Evolutionary conservation across 2,888 invertebrate species (phyloP), one percentile per base, ranked within the genome.

Genomic region (Agrochola circellaris): DNA sequence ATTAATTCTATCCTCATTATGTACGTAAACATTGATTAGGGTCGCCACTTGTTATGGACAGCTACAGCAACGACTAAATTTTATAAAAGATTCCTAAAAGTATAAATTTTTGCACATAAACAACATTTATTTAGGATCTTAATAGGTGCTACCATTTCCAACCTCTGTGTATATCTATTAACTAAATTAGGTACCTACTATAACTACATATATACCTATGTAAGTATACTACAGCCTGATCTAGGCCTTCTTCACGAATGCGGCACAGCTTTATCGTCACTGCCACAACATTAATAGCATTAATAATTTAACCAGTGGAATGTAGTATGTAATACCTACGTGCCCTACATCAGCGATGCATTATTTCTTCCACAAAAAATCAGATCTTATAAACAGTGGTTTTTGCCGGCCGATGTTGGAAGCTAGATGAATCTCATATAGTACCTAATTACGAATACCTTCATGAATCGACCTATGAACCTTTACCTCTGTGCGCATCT

Each of bases 1-100:
- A 71, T 78, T 51, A 38, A 66, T 70, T 70, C 34, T 78, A 34
- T 8, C 7, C 30, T 68, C 34, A n/a, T 79, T 71, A 56, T 13
- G 20, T 23, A 51, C 7, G 7, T 51, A 60, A 67, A 26, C 74
- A 56, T 74, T 73, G 3, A 45, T 26, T 64, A 67, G 62, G 58
- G 38, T 60, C 17, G 26, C 74, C 70, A 79, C 54, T 62, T 84
- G 80, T 61, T 62, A 42, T 5, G 5, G 30, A 26, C 45, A 30
- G 11, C 1, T 26, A 73, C 20, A 45, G 34, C 26, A 23, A 23
- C 15, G 26, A 30, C 30, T 23, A 15, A 30, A 20, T n/a, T 38
- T 67, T 8, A 11, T 23, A 9, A 60, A 17, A 30, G 9, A 51
- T 51, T 17, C 15, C 2, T 48, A 15, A 45, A 26, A 26, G 13